A percentile compares a stretch with the other conserved stretches of the same genome.
phyloP scores from a whole-genome alignment of 2,797 vertebrate species.

The Sternotherus odoratus region DNA sequence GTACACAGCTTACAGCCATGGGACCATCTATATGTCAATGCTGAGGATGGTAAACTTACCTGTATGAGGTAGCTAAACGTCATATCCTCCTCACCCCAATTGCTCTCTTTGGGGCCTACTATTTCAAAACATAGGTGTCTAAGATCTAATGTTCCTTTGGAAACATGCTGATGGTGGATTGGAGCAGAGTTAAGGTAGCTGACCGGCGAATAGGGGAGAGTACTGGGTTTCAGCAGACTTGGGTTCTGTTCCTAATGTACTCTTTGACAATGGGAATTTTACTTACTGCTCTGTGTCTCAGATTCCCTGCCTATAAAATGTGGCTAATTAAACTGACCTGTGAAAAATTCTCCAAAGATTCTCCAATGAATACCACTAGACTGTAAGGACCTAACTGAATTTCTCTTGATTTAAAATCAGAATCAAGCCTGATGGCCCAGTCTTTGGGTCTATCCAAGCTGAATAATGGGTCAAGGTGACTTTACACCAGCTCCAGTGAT shows the following conservation, averaged over 20 bases:
- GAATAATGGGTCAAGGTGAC: neutral
- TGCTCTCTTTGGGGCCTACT: no score
- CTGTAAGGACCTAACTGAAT: neutral
- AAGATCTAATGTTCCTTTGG: no score
- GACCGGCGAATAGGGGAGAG: no score
- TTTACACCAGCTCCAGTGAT: neutral
- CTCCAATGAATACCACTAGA: neutral
- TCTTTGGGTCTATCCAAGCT: neutral
- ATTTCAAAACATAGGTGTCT: no score
- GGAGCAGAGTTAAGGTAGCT: neutral
- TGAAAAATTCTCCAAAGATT: neutral
- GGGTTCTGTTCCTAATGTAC: neutral
- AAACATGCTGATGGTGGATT: neutral
- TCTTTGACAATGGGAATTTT: accelerated
- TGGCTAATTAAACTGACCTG: neutral
- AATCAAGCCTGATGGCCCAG: neutral
- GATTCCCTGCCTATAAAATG: neutral
- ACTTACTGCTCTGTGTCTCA: neutral
- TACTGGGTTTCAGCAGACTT: no score
- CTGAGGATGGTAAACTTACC: no score
- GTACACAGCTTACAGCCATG: no score
- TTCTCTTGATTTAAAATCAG: neutral
- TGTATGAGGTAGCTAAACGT: no score
- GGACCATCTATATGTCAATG: no score
- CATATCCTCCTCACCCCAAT: no score